These are phyloP conservation scores for Fabriciana adippe DNA, from an alignment of 2,888 invertebrate species.

Conservation along the genomic window DNA sequence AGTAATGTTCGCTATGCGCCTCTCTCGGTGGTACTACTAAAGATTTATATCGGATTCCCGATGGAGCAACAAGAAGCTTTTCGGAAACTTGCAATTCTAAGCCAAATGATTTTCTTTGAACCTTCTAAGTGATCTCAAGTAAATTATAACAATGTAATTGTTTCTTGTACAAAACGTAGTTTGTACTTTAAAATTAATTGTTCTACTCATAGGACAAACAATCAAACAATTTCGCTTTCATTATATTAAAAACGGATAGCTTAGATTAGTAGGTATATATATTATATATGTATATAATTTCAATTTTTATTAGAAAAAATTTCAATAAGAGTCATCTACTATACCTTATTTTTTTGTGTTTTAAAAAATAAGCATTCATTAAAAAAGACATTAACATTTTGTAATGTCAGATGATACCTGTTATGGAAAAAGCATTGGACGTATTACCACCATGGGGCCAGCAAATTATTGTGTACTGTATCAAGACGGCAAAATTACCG, in stretches of 20 bases:
- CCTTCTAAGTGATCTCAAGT: neutral
- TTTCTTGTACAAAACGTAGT: too few relatives aligned
- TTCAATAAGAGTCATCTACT: too few relatives aligned
- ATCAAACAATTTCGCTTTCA: too few relatives aligned
- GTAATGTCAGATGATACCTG: slow-evolving; percentile 24
- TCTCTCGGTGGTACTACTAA: slow-evolving; percentile 2
- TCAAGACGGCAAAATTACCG: slow-evolving; percentile 37
- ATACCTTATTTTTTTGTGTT: too few relatives aligned
- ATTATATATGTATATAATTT: too few relatives aligned
- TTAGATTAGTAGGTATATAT: too few relatives aligned
- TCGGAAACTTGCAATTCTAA: slow-evolving; percentile 12
- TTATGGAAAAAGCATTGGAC: slow-evolving; percentile 24
- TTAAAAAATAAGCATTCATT: slow-evolving; percentile 27
- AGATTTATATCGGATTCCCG: slow-evolving; percentile 20
- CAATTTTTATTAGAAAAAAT: too few relatives aligned
- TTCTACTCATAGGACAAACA: too few relatives aligned
- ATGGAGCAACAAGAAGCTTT: slow-evolving; percentile 15
- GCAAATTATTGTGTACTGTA: slow-evolving; percentile 35
- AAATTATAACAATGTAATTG: too few relatives aligned
- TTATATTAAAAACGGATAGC: too few relatives aligned
- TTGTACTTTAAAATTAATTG: too few relatives aligned
- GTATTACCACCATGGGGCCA: slow-evolving; percentile 25
- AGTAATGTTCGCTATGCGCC: slow-evolving; percentile 26
- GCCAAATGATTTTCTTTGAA: slow-evolving; percentile 5
- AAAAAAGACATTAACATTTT: slow-evolving; percentile 37